These are phyloP conservation scores for Myiagra hebetior DNA, from an alignment of 2,113 vertebrate species.

Conservation along the genomic window DNA sequence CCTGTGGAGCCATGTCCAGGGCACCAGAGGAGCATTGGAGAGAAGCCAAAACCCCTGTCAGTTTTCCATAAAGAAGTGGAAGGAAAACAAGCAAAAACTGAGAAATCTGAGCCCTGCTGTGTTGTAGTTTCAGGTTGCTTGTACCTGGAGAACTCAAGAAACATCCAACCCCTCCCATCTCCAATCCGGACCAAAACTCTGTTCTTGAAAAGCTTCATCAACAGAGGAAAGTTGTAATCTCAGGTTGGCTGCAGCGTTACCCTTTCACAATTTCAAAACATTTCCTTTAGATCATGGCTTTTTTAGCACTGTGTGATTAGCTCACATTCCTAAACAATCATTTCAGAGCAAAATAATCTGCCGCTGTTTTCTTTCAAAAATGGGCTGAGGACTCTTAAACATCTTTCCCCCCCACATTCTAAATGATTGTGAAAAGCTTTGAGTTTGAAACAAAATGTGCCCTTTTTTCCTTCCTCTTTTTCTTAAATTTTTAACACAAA, in stretches of 20 bases:
- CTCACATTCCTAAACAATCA: neutral
- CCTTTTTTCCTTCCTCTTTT: neutral
- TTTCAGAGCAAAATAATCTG: neutral
- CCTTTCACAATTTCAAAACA: neutral
- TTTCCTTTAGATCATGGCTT: neutral
- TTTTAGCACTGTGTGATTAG: neutral
- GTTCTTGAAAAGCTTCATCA: neutral
- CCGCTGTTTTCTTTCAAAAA: neutral
- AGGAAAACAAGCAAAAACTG: rapidly evolving
- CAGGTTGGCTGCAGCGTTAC: neutral
- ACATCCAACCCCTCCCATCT: neutral
- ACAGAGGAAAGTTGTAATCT: neutral
- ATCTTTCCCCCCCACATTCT: neutral
- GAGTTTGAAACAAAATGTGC: neutral
- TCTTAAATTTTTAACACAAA: neutral
- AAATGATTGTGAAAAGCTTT: neutral
- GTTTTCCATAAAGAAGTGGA: neutral
- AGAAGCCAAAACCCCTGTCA: neutral
- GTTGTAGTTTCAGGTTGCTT: neutral
- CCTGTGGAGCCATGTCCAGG: rapidly evolving
- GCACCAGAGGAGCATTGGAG: neutral
- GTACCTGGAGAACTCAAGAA: neutral
- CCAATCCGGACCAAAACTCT: neutral
- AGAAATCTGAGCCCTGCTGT: neutral
- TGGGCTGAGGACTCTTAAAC: neutral